Evolutionary conservation across 2,797 vertebrate genomes (phyloP).

Genomic region (Philypnodon macrostomus): DNA sequence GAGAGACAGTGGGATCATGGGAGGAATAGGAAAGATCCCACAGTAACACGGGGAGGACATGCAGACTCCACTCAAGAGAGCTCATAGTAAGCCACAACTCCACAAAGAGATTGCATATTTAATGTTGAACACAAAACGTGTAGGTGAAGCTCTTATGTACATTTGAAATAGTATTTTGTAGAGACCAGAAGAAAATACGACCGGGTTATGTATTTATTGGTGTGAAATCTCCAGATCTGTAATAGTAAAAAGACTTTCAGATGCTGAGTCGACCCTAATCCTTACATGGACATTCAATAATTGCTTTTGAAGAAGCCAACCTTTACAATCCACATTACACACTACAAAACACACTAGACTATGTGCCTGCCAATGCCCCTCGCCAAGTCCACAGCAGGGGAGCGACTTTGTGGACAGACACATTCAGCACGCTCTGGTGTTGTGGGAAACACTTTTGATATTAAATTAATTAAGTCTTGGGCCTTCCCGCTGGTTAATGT

Average conservation of each 20-base stretch:
- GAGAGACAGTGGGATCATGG: too few relatives aligned
- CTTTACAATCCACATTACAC: not conserved
- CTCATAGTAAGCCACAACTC: too few relatives aligned
- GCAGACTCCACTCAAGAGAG: too few relatives aligned
- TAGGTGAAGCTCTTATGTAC: too few relatives aligned
- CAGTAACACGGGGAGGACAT: too few relatives aligned
- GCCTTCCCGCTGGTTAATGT: not conserved
- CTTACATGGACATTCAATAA: not conserved
- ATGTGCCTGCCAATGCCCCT: too few relatives aligned
- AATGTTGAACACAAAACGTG: too few relatives aligned
- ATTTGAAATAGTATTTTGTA: too few relatives aligned
- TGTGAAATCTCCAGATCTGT: not conserved
- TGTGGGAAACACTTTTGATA: not conserved
- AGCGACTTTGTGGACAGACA: not conserved
- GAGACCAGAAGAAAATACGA: too few relatives aligned
- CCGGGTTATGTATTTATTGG: not conserved
- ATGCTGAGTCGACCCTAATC: not conserved
- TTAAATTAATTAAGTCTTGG: constrained; percentile 3
- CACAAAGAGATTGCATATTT: too few relatives aligned
- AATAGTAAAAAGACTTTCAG: not conserved
- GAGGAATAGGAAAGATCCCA: too few relatives aligned
- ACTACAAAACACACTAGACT: too few relatives aligned
- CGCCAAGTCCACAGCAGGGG: not conserved
- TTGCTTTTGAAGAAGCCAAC: not conserved
- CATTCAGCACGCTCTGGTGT: not conserved